Conservation (phyloP, 1,140 invertebrate genomes). For the Chionoecetes opilio region DNA sequence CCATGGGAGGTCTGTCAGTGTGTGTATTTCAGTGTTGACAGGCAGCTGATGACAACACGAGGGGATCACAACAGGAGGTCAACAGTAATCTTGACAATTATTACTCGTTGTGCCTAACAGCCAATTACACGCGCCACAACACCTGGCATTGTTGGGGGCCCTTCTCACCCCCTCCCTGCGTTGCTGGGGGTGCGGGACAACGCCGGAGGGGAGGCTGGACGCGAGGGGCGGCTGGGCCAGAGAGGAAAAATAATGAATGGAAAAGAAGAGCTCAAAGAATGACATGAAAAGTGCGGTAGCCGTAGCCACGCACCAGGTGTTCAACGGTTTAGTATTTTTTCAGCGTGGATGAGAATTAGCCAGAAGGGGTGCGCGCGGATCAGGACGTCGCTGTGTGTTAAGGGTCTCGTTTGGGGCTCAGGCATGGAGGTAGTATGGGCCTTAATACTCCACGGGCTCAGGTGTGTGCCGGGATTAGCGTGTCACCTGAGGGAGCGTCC, state of each 20-base stretch:
- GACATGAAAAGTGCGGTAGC: not conserved
- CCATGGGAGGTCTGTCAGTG: not conserved
- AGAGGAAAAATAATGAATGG: slow-evolving; percentile 5
- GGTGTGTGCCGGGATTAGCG: too few species aligned
- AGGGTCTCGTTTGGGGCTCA: too few species aligned
- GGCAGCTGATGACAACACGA: not conserved
- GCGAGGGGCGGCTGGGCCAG: not conserved
- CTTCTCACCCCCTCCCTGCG: not conserved
- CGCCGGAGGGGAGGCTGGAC: not conserved
- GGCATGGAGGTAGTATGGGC: too few species aligned
- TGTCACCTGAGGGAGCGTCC: too few species aligned
- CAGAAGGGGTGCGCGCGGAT: not conserved
- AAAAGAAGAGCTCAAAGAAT: not conserved
- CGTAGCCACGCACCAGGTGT: not conserved
- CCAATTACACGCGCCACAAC: slow-evolving; percentile 58
- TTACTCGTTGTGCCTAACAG: slow-evolving; percentile 46
- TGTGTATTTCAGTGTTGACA: slow-evolving; percentile 4
- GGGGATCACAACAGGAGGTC: slow-evolving; percentile 43
- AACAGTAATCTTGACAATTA: slow-evolving; percentile 63
- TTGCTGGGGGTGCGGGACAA: not conserved
- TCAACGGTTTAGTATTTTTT: not conserved
- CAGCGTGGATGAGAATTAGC: not conserved
- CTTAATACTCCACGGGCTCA: too few species aligned
- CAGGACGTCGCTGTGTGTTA: too few species aligned
- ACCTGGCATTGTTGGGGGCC: slow-evolving; percentile 39